phyloP scores from a whole-genome alignment of 2,888 invertebrate genomes.

The Liopterus haemorrhoidalis region DNA sequence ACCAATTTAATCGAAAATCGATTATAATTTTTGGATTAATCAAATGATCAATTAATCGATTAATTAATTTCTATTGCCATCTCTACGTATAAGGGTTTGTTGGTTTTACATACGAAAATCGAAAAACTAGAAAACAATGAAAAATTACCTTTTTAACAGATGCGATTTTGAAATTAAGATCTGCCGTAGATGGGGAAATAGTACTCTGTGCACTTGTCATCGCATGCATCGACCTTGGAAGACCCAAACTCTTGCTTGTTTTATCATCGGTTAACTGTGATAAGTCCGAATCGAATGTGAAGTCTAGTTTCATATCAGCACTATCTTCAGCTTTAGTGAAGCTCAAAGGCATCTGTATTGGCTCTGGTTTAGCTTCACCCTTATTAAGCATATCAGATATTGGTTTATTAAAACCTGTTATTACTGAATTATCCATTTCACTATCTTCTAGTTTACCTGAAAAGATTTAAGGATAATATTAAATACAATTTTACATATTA shows the following conservation, averaged over 20 bases:
- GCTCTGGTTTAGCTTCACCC: slow-evolving; percentile 42
- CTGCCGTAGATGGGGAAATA: slow-evolving; percentile 77
- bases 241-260: slow-evolving; percentile 48
- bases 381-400: slow-evolving; percentile 48
- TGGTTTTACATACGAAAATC: too few relatives aligned
- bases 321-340: slow-evolving; percentile 69
- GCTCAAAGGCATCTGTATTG: slow-evolving; percentile 59
- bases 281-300: slow-evolving; percentile 80
- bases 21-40: too few relatives aligned
- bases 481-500: too few relatives aligned
- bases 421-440: slow-evolving; percentile 38
- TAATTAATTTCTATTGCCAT: too few relatives aligned
- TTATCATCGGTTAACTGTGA: slow-evolving; percentile 70
- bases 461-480: too few relatives aligned
- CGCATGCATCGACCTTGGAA: slow-evolving; percentile 57
- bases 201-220: slow-evolving; percentile 58
- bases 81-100: too few relatives aligned
- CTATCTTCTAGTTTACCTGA: slow-evolving; percentile 56
- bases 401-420: slow-evolving; percentile 48
- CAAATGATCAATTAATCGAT: too few relatives aligned
- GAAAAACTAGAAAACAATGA: too few relatives aligned
- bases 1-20: too few relatives aligned
- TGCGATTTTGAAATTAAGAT: slow-evolving; percentile 89
- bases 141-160: slow-evolving; percentile 79
- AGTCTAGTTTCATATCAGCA: slow-evolving; percentile 86